Conservation (phyloP, 1,140 invertebrate species). For the Babylonia areolata region DNA sequence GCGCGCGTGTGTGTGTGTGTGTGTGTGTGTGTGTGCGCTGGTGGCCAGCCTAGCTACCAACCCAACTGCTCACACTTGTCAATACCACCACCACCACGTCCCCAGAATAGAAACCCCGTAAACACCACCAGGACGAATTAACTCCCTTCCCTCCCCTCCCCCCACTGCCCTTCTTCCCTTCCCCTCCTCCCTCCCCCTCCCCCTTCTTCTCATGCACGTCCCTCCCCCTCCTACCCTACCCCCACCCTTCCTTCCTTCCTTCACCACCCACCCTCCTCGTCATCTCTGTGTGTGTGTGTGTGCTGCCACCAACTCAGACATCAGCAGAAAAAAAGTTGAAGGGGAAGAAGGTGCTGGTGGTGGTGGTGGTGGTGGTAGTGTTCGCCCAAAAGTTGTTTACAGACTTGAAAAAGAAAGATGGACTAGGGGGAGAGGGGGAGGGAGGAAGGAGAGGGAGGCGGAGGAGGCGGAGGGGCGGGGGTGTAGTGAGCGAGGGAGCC, state of each 20-base stretch:
- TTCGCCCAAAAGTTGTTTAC: slow-evolving; percentile 7
- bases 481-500: not conserved
- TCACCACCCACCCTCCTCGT: no score
- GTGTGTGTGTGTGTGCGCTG: not conserved
- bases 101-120: not conserved
- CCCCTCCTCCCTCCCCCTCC: not conserved
- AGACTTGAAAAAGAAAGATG: slow-evolving; percentile 7
- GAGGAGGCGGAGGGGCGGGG: not conserved
- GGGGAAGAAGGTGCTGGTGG: not conserved
- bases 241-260: not conserved
- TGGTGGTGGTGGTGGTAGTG: not conserved
- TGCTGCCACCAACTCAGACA: no score
- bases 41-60: not conserved
- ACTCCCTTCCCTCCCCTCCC: not conserved
- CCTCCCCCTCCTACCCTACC: not conserved
- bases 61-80: slow-evolving; percentile 2
- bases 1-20: not conserved
- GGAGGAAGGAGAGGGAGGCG: not conserved
- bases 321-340: slow-evolving; percentile 2
- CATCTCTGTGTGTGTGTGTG: no score
- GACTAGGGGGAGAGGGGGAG: not conserved
- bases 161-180: not conserved
- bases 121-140: not conserved
- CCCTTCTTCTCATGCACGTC: not conserved
- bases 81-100: not conserved